Base-by-base conservation (phyloP, 1,140 invertebrate genomes). In the Drosophila subpulchrella region DNA sequence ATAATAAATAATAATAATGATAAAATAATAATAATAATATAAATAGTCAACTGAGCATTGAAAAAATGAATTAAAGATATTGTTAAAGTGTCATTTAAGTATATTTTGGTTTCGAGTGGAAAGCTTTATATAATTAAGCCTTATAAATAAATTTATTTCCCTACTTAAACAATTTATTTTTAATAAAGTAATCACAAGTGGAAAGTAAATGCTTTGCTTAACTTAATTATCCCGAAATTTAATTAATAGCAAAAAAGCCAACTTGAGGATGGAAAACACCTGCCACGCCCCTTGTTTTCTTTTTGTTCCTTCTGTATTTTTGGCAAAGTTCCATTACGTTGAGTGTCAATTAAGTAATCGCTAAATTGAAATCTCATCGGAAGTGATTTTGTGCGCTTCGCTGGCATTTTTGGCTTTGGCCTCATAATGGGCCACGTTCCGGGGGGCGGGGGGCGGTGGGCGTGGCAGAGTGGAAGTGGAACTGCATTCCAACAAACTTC, bases 261-360 rank as follows among this genome's bases (percentile, higher is more conserved):
- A 70, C 65, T 70, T 70, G 51, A 70, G 24, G 50, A 47, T 7
- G 27, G 39, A 61, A 47, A 65, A 65, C 47, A 70, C 66, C 63
- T 70, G 66, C 34, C 63, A 66, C 24, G 63, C 60, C 63, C 34
- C 8, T 12, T 20, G 6, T 30, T 32, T 30, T 8, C n/a, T 17
- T 32, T 13, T 24, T 24, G 17, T 42, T n/a, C 27, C 27, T 39
- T 54, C 2, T 15, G 38, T 12, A 15, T 20, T 32, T 38, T 32
- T 75, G 59, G 71, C 63, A 78, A 53, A 59, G 63, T 82, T 88
- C 83, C 83, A 86, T 86, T 86, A 82, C 79, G 80, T 86, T 83
- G 78, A 86, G 83, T 88, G 83, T 88, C 83, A 86, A 86, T 86
- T 86, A 86, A 86, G 83, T 86, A 86, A 86, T 86, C 83, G 71